Evolutionary conservation across 2,797 vertebrate genomes (phyloP).

Genomic region (Pseudotriccus pelzelni): DNA sequence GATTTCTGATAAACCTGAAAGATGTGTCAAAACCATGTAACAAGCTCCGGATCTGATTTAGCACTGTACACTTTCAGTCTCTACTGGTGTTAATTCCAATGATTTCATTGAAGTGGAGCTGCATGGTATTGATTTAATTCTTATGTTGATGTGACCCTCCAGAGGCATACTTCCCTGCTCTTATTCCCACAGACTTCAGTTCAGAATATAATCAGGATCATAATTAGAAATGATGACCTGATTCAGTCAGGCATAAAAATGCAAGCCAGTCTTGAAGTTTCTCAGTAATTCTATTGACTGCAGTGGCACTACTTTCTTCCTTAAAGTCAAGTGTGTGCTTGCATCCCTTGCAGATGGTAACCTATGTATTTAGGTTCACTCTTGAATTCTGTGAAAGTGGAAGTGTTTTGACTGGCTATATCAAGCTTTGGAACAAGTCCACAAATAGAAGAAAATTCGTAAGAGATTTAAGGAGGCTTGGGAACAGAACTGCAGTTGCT

Average conservation of each 20-base stretch:
- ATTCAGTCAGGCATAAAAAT: conserved; percentile 52
- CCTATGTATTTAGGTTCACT: background rate
- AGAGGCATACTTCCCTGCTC: conserved; percentile 12
- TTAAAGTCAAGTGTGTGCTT: background rate
- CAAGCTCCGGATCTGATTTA: conserved; percentile 54
- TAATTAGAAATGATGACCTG: conserved; percentile 48
- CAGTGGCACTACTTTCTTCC: background rate
- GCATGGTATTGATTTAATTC: conserved; percentile 31
- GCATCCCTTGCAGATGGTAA: background rate
- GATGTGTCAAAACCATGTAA: conserved; percentile 70
- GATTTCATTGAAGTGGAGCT: background rate
- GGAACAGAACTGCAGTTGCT: background rate
- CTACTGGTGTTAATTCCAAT: background rate
- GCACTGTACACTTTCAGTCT: background rate
- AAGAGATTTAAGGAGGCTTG: background rate
- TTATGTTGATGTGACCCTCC: background rate
- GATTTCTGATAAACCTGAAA: conserved; percentile 75
- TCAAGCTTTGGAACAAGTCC: background rate
- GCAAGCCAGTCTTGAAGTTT: conserved; percentile 10
- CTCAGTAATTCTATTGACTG: background rate
- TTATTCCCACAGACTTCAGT: conserved; percentile 45
- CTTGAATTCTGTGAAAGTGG: background rate
- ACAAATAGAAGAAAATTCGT: background rate
- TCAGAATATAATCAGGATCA: conserved; percentile 40
- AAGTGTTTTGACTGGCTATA: background rate